Evolutionary conservation across 2,888 invertebrate genomes (phyloP), one percentile per base, ranked within the genome.

Genomic region (Xestobium rufovillosum): DNA sequence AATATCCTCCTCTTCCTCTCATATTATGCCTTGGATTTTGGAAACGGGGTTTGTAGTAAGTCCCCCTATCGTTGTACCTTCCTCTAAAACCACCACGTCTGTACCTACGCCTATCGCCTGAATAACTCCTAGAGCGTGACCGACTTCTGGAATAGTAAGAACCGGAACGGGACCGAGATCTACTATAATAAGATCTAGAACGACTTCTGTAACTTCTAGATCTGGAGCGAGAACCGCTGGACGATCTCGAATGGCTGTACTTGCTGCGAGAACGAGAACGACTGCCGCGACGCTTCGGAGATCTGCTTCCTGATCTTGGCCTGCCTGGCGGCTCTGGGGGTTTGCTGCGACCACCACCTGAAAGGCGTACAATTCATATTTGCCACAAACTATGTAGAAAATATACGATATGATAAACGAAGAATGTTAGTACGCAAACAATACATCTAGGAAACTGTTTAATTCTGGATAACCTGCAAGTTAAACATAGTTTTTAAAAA

Each of bases 31-130:
- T 72, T 15, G 70, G 71, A 50, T 70, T 71, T 59, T 82, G 81
- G 72, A 83, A 83, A 44, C 84, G 73, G 1, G 84, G 84, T 50
- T 83, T 80, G 67, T 84, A 84, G 64, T 84, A 84, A 1, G 83
- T 83, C 44, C 83, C 83, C 36, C 83, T 74, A 57, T 82, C 82
- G 60, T 73, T 71, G 52, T 73, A 80, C 13, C 61, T 50, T 14
- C 54, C 60, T 12, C 63, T 45, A 42, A 60, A 61, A 19, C 73
- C 72, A 34, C 73, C 73, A 33, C 73, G 70, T 17, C 65, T 55
- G 34, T 61, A 59, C 16, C 61, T 54, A 17, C 58, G 69, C 61
- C 70, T 61, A 31, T 72, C 74, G 34, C 70, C 69, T 14, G 73
- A 76, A 42, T 67, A 71, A 47, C 73, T 75, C 23, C 77, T 69